phyloP scores from a whole-genome alignment of 2,888 invertebrate genomes.

The Timema podura region DNA sequence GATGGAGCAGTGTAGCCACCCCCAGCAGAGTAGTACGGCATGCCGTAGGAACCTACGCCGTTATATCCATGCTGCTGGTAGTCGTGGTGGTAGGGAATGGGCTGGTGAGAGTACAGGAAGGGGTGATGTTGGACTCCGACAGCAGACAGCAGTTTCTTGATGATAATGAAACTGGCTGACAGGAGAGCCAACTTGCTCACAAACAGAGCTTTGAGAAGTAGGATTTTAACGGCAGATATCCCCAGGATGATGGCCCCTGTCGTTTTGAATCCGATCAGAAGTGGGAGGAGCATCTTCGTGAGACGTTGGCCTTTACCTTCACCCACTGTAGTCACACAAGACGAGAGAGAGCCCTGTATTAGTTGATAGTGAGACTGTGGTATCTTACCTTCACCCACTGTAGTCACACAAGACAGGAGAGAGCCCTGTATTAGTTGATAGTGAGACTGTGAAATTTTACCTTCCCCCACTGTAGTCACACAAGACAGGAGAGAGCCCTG shows the following conservation, averaged over 20 bases:
- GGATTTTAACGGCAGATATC: slow-evolving; percentile 56
- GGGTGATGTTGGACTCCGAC: slow-evolving; percentile 40
- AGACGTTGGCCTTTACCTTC: slow-evolving; percentile 33
- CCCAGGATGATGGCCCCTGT: slow-evolving; percentile 60
- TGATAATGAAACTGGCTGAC: slow-evolving; percentile 57
- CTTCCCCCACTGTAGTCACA: too few species aligned
- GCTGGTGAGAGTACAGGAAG: slow-evolving; percentile 51
- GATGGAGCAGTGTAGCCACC: slow-evolving; percentile 10
- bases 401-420: too few species aligned
- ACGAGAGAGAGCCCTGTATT: too few species aligned
- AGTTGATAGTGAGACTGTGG: too few species aligned
- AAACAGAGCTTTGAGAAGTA: slow-evolving; percentile 65
- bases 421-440: too few species aligned
- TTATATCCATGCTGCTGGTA: slow-evolving; percentile 9
- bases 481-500: too few species aligned
- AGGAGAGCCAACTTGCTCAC: slow-evolving; percentile 64
- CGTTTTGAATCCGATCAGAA: slow-evolving; percentile 65
- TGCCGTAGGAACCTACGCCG: neutral
- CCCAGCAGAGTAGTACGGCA: neutral
- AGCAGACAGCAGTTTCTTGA: slow-evolving; percentile 52
- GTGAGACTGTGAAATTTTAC: neutral
- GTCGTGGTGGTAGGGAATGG: slow-evolving; percentile 38
- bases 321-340: too few species aligned
- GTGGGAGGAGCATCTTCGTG: slow-evolving; percentile 59
- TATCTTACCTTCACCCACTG: too few species aligned